Conservation (phyloP, 2,113 vertebrate genomes). For the Chloebia gouldiae region DNA sequence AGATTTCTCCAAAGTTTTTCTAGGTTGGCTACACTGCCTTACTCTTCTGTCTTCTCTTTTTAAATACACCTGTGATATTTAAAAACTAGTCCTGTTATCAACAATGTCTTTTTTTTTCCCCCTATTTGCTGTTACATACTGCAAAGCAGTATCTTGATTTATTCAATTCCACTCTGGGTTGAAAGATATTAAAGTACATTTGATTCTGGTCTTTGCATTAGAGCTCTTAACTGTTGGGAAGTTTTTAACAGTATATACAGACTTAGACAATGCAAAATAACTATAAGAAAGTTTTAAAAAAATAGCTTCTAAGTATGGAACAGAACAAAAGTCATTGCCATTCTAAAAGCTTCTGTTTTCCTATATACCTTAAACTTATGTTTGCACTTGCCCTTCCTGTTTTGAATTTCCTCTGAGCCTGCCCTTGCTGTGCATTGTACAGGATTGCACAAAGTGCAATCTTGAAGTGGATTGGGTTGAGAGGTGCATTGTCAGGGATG, state of each 20-base stretch:
- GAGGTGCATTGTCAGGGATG: background rate
- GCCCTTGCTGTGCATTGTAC: background rate
- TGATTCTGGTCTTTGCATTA: background rate
- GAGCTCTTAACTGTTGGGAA: background rate
- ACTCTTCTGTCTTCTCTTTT: background rate
- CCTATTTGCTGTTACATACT: background rate
- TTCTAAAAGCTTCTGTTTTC: background rate
- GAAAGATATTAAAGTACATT: background rate
- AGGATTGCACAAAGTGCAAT: background rate
- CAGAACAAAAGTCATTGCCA: background rate
- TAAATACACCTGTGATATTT: background rate
- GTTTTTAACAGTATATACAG: background rate
- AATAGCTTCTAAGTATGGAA: background rate
- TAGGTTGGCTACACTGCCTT: background rate
- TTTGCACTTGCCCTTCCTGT: background rate
- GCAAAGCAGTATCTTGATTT: background rate
- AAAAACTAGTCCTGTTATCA: background rate
- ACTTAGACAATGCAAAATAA: background rate
- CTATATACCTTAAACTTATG: background rate
- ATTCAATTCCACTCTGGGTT: background rate
- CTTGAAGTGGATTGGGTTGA: background rate
- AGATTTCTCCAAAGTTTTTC: background rate
- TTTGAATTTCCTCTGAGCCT: background rate
- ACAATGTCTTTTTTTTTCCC: background rate
- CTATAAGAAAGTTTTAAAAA: background rate